These are phyloP conservation scores for Chymomyza procnemis DNA, from an alignment of 2,888 invertebrate genomes.

Conservation along the genomic window DNA sequence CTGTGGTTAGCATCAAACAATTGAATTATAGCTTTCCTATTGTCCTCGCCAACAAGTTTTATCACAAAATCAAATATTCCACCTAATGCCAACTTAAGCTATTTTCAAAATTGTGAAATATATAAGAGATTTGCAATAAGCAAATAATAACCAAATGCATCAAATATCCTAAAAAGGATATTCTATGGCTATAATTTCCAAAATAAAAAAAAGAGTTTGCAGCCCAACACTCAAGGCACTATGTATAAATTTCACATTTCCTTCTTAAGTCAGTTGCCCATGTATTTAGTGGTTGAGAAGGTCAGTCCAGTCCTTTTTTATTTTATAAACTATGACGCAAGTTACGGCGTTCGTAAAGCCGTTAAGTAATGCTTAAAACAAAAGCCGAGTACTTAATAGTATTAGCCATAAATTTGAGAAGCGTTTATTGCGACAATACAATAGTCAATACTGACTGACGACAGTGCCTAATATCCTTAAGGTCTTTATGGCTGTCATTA, in stretches of 20 bases:
- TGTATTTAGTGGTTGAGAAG: neutral
- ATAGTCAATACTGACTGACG: too few species aligned
- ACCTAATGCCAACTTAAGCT: too few species aligned
- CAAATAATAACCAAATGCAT: too few species aligned
- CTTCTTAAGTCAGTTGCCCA: conserved; percentile 37
- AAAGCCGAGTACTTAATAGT: neutral
- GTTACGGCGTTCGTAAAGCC: neutral
- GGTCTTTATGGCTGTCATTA: neutral
- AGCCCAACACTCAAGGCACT: too few species aligned
- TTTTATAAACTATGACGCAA: neutral
- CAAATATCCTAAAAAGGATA: too few species aligned
- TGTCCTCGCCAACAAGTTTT: neutral
- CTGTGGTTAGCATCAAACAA: neutral
- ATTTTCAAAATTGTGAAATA: too few species aligned
- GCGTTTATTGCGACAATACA: conserved; percentile 21
- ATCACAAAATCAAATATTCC: too few species aligned
- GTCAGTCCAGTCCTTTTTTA: neutral
- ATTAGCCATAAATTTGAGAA: conserved; percentile 4
- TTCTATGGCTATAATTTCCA: too few species aligned
- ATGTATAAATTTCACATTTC: conserved; percentile 55
- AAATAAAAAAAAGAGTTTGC: too few species aligned
- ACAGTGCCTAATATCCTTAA: neutral
- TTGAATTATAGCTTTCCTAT: too few species aligned
- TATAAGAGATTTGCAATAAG: too few species aligned
- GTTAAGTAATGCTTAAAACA: neutral